Conservation (phyloP, 92 coral and sea anemone species). For the Porites cylindrica region DNA sequence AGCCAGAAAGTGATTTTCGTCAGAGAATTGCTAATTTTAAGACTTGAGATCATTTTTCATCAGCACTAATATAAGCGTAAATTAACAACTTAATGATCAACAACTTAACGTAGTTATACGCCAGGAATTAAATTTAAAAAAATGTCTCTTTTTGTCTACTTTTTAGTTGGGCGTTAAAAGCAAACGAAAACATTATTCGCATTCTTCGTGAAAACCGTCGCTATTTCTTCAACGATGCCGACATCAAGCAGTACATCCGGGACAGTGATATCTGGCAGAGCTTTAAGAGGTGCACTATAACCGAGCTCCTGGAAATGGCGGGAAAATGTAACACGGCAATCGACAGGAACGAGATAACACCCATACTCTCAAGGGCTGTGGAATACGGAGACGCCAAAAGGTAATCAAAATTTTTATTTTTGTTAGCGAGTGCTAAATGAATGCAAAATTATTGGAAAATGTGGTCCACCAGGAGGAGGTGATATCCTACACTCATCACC, state of each 20-base stretch:
- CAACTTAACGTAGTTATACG: too few species aligned
- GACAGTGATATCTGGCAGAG: conserved; percentile 99
- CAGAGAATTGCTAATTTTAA: too few species aligned
- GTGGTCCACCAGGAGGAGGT: too few species aligned
- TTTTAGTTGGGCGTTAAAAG: conserved; percentile 90
- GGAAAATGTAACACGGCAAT: conserved; percentile 60
- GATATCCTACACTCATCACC: too few species aligned
- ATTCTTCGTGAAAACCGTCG: conserved; percentile 81
- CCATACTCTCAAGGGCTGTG: conserved; percentile 73
- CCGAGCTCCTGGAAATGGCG: conserved; percentile 67
- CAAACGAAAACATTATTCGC: conserved; percentile 84
- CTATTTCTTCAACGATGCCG: conserved; percentile 77
- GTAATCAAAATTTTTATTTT: conserved; percentile 25
- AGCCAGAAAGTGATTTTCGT: too few species aligned
- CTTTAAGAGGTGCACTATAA: conserved; percentile 85
- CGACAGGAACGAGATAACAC: conserved; percentile 68
- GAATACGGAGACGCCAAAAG: conserved; percentile 87
- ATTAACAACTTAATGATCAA: too few species aligned
- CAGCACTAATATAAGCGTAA: too few species aligned
- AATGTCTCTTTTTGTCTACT: not conserved
- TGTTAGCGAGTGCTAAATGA: too few species aligned
- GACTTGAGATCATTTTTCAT: too few species aligned
- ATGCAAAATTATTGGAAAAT: too few species aligned
- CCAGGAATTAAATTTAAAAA: not conserved
- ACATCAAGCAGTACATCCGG: conserved; percentile 80